Percentiles rank a stretch among this genome's conserved stretches.
phyloP scores from a whole-genome alignment of 2,888 invertebrate genomes.

The Rosalia funebris region DNA sequence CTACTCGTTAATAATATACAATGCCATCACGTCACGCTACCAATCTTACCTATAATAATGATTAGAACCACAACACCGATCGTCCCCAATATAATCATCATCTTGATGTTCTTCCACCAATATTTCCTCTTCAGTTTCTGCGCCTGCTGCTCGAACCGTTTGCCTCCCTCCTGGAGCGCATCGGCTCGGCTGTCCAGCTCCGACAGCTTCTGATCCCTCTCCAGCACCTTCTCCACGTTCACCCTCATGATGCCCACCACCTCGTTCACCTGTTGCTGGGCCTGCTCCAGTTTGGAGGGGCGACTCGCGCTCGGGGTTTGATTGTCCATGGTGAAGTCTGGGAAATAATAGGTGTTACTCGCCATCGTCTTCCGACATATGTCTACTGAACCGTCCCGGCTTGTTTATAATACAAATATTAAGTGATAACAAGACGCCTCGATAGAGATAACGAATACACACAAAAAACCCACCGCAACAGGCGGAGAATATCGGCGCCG shows the following conservation, averaged over 20 bases:
- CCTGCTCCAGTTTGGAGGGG: constrained; percentile 58
- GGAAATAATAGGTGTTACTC: constrained; percentile 37
- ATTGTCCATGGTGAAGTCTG: constrained; percentile 47
- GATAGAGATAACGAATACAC: constrained; percentile 12
- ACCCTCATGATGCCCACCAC: constrained; percentile 95
- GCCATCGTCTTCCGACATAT: constrained; percentile 28
- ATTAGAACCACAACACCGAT: constrained; percentile 84
- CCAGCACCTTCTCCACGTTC: constrained; percentile 95
- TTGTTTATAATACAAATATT: constrained; percentile 3
- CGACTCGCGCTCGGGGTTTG: constrained; percentile 45
- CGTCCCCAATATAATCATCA: constrained; percentile 92
- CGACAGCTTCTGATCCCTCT: constrained; percentile 93
- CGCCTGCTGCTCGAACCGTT: constrained; percentile 96
- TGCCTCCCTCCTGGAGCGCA: constrained; percentile 92
- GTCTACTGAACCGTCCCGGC: background rate
- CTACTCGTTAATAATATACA: too few relatives aligned
- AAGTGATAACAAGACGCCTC: constrained; percentile 5
- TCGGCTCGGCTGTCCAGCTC: constrained; percentile 96
- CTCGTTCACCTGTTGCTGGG: constrained; percentile 67
- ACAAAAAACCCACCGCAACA: constrained; percentile 1
- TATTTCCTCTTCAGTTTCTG: constrained; percentile 96
- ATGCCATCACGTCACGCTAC: background rate
- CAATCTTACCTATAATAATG: constrained; percentile 86
- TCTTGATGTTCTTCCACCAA: constrained; percentile 98
- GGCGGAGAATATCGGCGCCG: background rate